Percentiles rank a stretch among this genome's conserved stretches.
Conservation (phyloP, 2,797 vertebrate species). For the Acanthurus tractus region DNA sequence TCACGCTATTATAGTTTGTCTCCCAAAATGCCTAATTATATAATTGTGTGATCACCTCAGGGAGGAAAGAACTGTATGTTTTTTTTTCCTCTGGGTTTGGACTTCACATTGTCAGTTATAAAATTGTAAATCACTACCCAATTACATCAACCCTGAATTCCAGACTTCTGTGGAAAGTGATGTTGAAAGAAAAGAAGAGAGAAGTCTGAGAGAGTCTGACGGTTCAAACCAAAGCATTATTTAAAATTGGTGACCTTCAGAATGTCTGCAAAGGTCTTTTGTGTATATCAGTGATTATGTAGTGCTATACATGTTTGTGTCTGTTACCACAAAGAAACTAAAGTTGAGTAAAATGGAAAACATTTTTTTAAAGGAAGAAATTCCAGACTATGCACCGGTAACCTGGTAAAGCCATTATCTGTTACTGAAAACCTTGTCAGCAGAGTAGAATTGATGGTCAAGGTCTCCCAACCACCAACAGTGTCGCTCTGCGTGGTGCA, state of each 20-base stretch:
- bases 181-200: slow-evolving; percentile 18
- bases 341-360: slow-evolving; percentile 10
- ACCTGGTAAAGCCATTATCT: slow-evolving; percentile 71
- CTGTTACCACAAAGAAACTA: slow-evolving; percentile 24
- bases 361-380: slow-evolving; percentile 24
- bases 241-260: slow-evolving; percentile 53
- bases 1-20: slow-evolving; percentile 31
- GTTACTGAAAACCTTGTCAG: slow-evolving; percentile 56
- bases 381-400: slow-evolving; percentile 38
- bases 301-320: background rate
- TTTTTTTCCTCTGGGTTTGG: background rate
- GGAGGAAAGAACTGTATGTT: slow-evolving; percentile 24
- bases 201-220: slow-evolving; percentile 34
- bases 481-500: slow-evolving; percentile 23
- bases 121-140: slow-evolving; percentile 24
- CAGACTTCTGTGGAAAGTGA: slow-evolving; percentile 57
- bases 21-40: slow-evolving; percentile 37
- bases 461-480: slow-evolving; percentile 16
- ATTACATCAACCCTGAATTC: slow-evolving; percentile 48
- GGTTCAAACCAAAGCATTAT: slow-evolving; percentile 54
- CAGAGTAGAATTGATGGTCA: slow-evolving; percentile 45
- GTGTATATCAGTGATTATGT: slow-evolving; percentile 12
- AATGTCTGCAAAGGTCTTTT: slow-evolving; percentile 35
- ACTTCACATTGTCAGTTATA: slow-evolving; percentile 40
- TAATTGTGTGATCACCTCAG: slow-evolving; percentile 44